Evolutionary conservation across 2,888 invertebrate species (phyloP).

Genomic region (Acanthosoma haemorrhoidale): DNA sequence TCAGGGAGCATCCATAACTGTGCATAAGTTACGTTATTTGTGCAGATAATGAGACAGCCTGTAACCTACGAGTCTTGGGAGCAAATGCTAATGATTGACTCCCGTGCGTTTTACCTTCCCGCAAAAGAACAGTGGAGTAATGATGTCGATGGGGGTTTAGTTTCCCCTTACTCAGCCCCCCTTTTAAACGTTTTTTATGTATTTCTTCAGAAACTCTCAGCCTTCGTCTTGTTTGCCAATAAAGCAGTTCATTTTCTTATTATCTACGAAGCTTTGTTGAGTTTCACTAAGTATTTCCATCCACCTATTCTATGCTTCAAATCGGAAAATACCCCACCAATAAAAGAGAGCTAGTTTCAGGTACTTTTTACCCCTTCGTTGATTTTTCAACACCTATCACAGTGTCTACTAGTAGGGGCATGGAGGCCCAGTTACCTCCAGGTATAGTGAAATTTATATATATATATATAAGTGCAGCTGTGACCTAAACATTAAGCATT

Average conservation of each 20-base stretch:
- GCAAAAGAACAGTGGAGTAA: not conserved
- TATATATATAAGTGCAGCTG: too few relatives aligned
- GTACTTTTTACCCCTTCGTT: too few relatives aligned
- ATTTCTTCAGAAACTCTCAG: not conserved
- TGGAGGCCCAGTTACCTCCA: too few relatives aligned
- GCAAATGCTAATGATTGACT: not conserved
- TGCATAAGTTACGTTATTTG: not conserved
- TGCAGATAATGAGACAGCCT: not conserved
- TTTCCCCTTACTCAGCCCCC: not conserved
- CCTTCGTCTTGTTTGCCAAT: not conserved
- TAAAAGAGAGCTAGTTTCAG: too few relatives aligned
- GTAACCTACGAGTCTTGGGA: not conserved
- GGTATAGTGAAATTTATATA: too few relatives aligned
- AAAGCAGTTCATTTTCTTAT: constrained; percentile 10
- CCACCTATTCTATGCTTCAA: too few relatives aligned
- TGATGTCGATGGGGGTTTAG: not conserved
- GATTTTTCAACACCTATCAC: too few relatives aligned
- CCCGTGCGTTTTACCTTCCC: not conserved
- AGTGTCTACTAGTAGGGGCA: too few relatives aligned
- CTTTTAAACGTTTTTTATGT: not conserved
- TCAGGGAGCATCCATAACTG: not conserved
- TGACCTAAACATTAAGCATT: too few relatives aligned
- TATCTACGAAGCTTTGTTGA: not conserved
- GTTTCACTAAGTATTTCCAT: not conserved
- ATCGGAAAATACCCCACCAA: too few relatives aligned